Evolutionary conservation across 2,888 invertebrate genomes (phyloP).

Genomic region (Stenodema calcarata): DNA sequence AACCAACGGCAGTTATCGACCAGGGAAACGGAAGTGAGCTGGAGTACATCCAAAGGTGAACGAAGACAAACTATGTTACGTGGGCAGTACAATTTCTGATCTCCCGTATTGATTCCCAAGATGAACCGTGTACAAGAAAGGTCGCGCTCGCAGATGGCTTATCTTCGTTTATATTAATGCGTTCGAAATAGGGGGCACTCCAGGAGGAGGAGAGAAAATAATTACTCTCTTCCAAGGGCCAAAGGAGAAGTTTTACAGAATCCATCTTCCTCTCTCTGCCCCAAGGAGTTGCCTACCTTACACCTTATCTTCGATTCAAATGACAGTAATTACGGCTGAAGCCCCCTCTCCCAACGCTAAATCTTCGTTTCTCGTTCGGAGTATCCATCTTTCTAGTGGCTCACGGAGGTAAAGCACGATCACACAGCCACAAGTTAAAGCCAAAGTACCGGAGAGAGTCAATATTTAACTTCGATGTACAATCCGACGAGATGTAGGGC

Average conservation of each 20-base stretch:
- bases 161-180: background rate
- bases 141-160: background rate
- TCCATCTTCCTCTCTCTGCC: background rate
- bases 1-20: too few species aligned
- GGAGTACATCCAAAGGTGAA: too few species aligned
- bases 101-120: background rate
- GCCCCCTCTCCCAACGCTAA: background rate
- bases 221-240: background rate
- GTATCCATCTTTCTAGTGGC: background rate
- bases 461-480: background rate
- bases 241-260: background rate
- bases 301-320: slow-evolving; percentile 2
- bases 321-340: background rate
- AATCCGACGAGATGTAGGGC: too few species aligned
- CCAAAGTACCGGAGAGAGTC: background rate
- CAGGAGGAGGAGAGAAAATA: background rate
- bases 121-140: background rate
- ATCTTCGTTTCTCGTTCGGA: background rate
- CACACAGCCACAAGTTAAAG: background rate
- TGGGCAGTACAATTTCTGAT: too few species aligned
- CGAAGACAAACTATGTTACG: too few species aligned
- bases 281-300: background rate
- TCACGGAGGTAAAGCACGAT: background rate
- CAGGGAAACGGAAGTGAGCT: too few species aligned
- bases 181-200: background rate